These are phyloP conservation scores for Pseudonaja textilis DNA, from an alignment of 2,113 vertebrate species.

Conservation along the genomic window DNA sequence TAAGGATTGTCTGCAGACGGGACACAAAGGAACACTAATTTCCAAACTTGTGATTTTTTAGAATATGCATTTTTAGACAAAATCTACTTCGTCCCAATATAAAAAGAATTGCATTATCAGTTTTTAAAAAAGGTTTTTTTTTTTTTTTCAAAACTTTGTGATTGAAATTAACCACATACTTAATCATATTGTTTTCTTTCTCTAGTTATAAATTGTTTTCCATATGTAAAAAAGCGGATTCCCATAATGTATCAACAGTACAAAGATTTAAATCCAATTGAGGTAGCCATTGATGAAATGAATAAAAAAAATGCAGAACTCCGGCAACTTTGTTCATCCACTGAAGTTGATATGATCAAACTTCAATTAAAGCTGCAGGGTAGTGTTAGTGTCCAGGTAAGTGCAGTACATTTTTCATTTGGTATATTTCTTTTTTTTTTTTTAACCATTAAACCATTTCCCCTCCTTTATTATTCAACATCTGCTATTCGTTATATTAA, in stretches of 20 bases:
- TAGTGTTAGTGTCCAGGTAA: constrained; percentile 97
- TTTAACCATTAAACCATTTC: neutral
- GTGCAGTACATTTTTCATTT: neutral
- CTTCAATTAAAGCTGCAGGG: constrained; percentile 96
- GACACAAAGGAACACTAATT: neutral
- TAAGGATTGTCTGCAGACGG: neutral
- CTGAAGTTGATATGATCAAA: constrained; percentile 97
- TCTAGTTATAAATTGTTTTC: constrained; percentile 93
- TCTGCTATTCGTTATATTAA: neutral
- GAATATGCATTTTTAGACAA: neutral
- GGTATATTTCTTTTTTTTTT: neutral
- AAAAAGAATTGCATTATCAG: neutral
- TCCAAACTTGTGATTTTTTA: neutral
- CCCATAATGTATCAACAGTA: constrained; percentile 98
- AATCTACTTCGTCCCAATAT: neutral
- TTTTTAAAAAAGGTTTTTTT: neutral
- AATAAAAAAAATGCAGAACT: constrained; percentile 95
- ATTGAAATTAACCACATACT: neutral
- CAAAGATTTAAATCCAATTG: constrained; percentile 94
- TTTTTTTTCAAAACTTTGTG: neutral
- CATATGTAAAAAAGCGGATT: constrained; percentile 95
- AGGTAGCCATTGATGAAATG: constrained; percentile 98
- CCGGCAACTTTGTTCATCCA: constrained; percentile 86
- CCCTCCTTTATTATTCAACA: neutral
- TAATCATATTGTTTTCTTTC: neutral